phyloP scores from a whole-genome alignment of 1,140 invertebrate genomes.

The Procambarus virginalis region DNA sequence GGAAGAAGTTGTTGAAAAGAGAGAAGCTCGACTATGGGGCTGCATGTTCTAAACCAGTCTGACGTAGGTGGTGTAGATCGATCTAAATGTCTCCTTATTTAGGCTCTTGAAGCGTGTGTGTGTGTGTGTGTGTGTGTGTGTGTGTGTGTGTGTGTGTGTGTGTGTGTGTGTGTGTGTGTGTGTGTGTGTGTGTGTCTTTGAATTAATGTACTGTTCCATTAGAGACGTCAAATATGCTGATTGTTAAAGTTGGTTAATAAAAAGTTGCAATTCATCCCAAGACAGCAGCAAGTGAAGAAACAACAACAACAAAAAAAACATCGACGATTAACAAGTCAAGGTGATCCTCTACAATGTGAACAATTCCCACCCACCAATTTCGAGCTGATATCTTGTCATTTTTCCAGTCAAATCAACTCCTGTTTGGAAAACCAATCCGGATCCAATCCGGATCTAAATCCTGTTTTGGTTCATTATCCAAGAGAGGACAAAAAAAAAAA shows the following conservation, averaged over 20 bases:
- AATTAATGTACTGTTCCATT: neutral
- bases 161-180: neutral
- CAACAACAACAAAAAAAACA: neutral
- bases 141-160: neutral
- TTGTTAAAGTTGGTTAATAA: too few relatives aligned
- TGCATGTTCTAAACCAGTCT: too few relatives aligned
- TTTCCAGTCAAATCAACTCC: neutral
- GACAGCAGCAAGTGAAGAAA: neutral
- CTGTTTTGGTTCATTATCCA: neutral
- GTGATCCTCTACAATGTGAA: neutral
- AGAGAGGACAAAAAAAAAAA: neutral
- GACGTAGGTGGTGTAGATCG: too few relatives aligned
- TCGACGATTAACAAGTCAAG: neutral
- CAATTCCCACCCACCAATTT: neutral
- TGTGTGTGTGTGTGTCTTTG: neutral
- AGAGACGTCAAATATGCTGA: neutral
- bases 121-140: neutral
- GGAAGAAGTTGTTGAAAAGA: too few relatives aligned
- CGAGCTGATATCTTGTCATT: neutral
- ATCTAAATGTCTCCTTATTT: too few relatives aligned
- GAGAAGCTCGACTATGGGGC: too few relatives aligned
- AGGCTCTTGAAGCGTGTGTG: neutral
- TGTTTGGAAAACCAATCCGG: neutral
- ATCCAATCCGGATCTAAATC: slow-evolving; percentile 6
- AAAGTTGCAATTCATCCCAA: neutral